Evolutionary conservation across 1,140 invertebrate species (phyloP).

Genomic region (Bombus waltoni): DNA sequence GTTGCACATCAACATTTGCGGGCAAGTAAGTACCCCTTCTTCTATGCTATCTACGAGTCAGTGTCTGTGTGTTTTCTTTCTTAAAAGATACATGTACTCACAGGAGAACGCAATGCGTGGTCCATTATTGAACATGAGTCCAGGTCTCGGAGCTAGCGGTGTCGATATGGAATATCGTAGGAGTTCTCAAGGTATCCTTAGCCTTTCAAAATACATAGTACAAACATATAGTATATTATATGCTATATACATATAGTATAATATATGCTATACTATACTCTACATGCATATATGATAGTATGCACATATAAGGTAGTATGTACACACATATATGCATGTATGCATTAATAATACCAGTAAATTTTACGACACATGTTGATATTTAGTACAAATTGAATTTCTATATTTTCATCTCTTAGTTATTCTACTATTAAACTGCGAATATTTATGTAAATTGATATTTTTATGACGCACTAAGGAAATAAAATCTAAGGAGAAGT

Average conservation of each 20-base stretch:
- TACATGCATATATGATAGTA: no score
- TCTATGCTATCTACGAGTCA: not conserved
- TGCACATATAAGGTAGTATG: no score
- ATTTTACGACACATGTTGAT: not conserved
- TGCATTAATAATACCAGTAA: no score
- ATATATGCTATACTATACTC: not conserved
- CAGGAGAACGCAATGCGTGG: constrained; percentile 80
- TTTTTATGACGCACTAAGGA: not conserved
- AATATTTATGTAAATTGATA: no score
- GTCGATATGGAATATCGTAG: constrained; percentile 80
- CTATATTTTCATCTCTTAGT: not conserved
- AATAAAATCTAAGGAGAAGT: not conserved
- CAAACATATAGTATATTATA: not conserved
- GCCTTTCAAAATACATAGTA: not conserved
- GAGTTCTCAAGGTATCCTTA: constrained; percentile 73
- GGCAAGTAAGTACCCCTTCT: constrained; percentile 73
- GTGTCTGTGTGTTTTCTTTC: not conserved
- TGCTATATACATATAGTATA: not conserved
- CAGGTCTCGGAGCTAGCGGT: constrained; percentile 75
- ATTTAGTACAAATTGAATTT: not conserved
- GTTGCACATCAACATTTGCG: constrained; percentile 82
- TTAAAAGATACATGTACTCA: constrained; percentile 35
- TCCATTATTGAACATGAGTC: constrained; percentile 78
- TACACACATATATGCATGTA: no score
- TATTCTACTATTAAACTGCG: not conserved